Conservation (phyloP, 2,113 vertebrate genomes). For the Paramisgurnus dabryanus region DNA sequence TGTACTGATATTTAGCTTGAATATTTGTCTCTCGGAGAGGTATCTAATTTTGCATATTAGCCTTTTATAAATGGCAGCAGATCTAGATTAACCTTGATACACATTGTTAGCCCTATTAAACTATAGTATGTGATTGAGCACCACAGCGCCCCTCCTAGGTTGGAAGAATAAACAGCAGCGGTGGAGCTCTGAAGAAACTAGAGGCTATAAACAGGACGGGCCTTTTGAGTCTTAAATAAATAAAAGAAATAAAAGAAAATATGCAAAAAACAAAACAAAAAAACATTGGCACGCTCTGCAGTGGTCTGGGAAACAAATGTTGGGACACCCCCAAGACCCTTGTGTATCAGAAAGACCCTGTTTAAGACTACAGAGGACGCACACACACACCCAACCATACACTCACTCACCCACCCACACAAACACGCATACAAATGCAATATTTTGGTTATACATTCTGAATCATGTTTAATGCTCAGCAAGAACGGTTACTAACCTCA, state of each 20-base stretch:
- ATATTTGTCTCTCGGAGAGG: background rate
- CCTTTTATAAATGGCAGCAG: background rate
- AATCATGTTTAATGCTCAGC: constrained; percentile 57
- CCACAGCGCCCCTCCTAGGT: constrained; percentile 18
- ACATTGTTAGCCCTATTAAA: constrained; percentile 24
- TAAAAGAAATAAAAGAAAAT: constrained; percentile 48
- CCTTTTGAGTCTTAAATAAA: constrained; percentile 54
- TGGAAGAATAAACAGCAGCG: constrained; percentile 44
- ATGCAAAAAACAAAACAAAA: background rate
- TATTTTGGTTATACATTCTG: constrained; percentile 49
- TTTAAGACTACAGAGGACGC: constrained; percentile 75
- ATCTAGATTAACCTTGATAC: constrained; percentile 4
- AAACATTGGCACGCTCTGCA: background rate
- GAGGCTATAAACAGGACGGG: constrained; percentile 34
- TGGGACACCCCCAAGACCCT: constrained; percentile 9
- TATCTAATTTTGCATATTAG: constrained; percentile 20
- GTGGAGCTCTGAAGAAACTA: constrained; percentile 32
- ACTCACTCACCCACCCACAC: background rate
- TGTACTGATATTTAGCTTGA: background rate
- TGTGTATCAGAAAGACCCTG: constrained; percentile 63
- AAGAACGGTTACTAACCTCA: constrained; percentile 53
- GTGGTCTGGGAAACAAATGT: constrained; percentile 27
- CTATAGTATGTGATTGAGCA: constrained; percentile 5
- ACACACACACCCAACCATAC: background rate
- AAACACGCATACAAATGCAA: constrained; percentile 53